Evolutionary conservation across 2,888 invertebrate genomes (phyloP).

Genomic region (Exocentrus adspersus): DNA sequence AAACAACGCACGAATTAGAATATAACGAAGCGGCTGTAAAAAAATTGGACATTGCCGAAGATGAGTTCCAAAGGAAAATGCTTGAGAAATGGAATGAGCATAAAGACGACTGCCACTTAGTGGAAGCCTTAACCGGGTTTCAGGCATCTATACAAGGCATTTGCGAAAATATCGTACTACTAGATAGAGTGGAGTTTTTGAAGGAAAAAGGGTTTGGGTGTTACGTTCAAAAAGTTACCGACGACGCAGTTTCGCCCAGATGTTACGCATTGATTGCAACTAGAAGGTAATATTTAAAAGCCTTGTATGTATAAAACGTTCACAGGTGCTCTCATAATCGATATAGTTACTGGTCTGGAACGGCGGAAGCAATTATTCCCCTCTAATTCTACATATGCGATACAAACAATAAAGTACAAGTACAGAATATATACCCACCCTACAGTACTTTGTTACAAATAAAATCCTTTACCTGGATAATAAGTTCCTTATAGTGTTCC

Average conservation of each 20-base stretch:
- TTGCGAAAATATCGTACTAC: slow-evolving; percentile 68
- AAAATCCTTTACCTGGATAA: too few relatives aligned
- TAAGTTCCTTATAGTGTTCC: too few relatives aligned
- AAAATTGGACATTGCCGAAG: slow-evolving; percentile 33
- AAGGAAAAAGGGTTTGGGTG: slow-evolving; percentile 60
- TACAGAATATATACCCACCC: too few relatives aligned
- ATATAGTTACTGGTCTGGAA: too few relatives aligned
- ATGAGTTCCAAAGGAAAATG: slow-evolving; percentile 50
- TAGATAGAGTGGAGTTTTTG: slow-evolving; percentile 67
- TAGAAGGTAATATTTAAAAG: slow-evolving; percentile 25
- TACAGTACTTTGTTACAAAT: too few relatives aligned
- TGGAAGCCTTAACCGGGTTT: slow-evolving; percentile 63
- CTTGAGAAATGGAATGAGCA: slow-evolving; percentile 55
- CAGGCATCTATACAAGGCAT: slow-evolving; percentile 67
- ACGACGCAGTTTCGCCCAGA: slow-evolving; percentile 73
- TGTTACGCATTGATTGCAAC: slow-evolving; percentile 65
- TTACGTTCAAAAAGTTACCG: slow-evolving; percentile 69
- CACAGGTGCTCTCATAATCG: too few relatives aligned
- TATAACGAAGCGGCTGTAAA: slow-evolving; percentile 17
- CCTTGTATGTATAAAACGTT: too few relatives aligned
- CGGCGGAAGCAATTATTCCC: too few relatives aligned
- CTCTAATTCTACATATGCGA: too few relatives aligned
- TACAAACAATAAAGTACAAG: too few relatives aligned
- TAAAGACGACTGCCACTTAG: slow-evolving; percentile 57
- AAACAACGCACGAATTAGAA: slow-evolving; percentile 48